Evolutionary conservation across 2,113 vertebrate genomes (phyloP), one percentile per base, ranked within the genome.

Genomic region (Menura novaehollandiae): DNA sequence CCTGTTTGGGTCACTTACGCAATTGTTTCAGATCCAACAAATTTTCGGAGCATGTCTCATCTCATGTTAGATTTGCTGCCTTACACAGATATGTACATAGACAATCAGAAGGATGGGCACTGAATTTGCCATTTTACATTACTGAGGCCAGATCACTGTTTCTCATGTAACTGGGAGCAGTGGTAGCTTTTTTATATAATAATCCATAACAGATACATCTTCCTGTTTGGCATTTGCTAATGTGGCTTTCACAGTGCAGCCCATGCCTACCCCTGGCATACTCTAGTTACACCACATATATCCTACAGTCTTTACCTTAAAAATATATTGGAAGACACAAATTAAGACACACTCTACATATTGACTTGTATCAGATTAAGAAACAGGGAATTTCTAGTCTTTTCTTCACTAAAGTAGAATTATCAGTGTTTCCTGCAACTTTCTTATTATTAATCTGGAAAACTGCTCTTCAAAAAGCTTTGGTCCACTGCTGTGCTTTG

Each of bases 21-120:
- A 33, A 33, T 15, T 27, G 8, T 53, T 87, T 84, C 77, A 74
- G 35, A 11, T 13, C 15, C 32, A 74, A 21, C 12, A 47, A 39
- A 39, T 44, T 66, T 53, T n/a, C 35, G 30, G 35, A 49, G 28
- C 20, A 8, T 2, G 2, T 44, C 15, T 30, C 62, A 20, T 56
- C 43, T 77, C 30, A 23, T 2, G 1, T 41, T 30, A 52, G 8
- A 44, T 55, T 49, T 2, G 1, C 17, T 68, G 30, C 22, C 20
- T 52, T 53, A 49, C 20, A 44, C 3, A 33, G 46, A 13, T 46
- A 60, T 0, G 0, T 19, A 64, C 8, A 21, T 41, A 26, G 22
- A 55, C 24, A 59, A 49, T n/a, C 43, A n/a, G 47, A 52, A 56
- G 24, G 19, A 37, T 76, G 8, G 39, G 6, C 26, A 47, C 22